Conservation (phyloP, 2,888 invertebrate species). For the Pseudanteris insignis region DNA sequence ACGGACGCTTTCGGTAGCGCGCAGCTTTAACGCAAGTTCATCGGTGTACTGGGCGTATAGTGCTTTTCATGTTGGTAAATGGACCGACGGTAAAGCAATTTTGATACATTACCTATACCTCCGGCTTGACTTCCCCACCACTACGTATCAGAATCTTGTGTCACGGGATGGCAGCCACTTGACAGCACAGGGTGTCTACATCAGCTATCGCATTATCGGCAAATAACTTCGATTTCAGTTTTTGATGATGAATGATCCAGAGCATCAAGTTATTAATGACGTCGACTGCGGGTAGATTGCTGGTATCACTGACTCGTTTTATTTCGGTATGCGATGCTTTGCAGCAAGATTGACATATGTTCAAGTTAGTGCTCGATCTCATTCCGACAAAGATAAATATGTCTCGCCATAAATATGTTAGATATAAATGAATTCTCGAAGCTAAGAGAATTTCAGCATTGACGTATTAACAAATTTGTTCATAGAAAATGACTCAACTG, state of each 20-base stretch:
- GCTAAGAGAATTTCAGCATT: too few relatives aligned
- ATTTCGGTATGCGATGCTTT: too few relatives aligned
- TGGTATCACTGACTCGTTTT: too few relatives aligned
- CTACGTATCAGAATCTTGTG: slow-evolving; percentile 41
- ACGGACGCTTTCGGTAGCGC: slow-evolving; percentile 53
- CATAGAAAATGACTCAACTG: too few relatives aligned
- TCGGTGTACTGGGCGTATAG: slow-evolving; percentile 63
- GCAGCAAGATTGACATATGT: too few relatives aligned
- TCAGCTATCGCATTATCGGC: slow-evolving; percentile 24
- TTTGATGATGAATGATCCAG: background rate
- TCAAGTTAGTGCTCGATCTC: too few relatives aligned
- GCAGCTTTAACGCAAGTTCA: slow-evolving; percentile 51
- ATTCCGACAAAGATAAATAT: too few relatives aligned
- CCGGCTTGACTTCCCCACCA: slow-evolving; percentile 34
- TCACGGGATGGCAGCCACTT: slow-evolving; percentile 33
- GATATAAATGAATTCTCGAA: too few relatives aligned
- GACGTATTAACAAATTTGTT: too few relatives aligned
- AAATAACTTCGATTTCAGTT: slow-evolving; percentile 16
- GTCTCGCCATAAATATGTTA: too few relatives aligned
- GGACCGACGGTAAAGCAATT: slow-evolving; percentile 65
- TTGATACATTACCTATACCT: slow-evolving; percentile 64
- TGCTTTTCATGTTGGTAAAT: slow-evolving; percentile 65
- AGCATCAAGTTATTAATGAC: background rate
- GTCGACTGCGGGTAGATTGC: too few relatives aligned
- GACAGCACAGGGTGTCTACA: slow-evolving; percentile 20